Conservation (phyloP, 2,888 invertebrate genomes). For the Tenthredo amoena region DNA sequence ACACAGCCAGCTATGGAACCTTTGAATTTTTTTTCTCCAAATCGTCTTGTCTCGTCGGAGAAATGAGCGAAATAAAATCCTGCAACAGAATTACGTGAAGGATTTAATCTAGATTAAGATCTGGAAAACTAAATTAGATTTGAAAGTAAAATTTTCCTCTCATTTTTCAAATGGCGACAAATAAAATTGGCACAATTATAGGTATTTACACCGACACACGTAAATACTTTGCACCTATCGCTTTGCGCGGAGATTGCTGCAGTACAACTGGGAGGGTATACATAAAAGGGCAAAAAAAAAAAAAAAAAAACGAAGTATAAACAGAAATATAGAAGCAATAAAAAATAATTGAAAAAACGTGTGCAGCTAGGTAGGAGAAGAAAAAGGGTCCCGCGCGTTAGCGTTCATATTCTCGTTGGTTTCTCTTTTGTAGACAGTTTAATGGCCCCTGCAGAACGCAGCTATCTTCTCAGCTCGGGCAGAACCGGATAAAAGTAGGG, state of each 20-base stretch:
- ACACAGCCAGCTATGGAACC: background rate
- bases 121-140: too few species aligned
- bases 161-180: background rate
- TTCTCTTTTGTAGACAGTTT: constrained; percentile 73
- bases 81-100: constrained; percentile 17
- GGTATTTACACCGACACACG: background rate
- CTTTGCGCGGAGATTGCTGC: background rate
- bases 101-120: background rate
- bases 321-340: background rate
- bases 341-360: background rate
- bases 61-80: background rate
- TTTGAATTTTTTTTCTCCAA: background rate
- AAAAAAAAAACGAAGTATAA: background rate
- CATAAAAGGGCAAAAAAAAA: background rate
- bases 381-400: constrained; percentile 42
- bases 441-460: constrained; percentile 70
- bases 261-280: background rate
- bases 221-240: background rate
- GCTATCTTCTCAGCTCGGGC: constrained; percentile 57
- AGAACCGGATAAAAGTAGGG: constrained; percentile 67
- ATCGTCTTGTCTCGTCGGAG: background rate
- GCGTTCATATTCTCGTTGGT: constrained; percentile 63
- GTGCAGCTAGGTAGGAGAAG: constrained; percentile 51
- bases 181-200: background rate
- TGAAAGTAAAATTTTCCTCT: background rate